Base-by-base conservation (phyloP, 2,113 vertebrate species). In the Melanostigma gelatinosum region DNA sequence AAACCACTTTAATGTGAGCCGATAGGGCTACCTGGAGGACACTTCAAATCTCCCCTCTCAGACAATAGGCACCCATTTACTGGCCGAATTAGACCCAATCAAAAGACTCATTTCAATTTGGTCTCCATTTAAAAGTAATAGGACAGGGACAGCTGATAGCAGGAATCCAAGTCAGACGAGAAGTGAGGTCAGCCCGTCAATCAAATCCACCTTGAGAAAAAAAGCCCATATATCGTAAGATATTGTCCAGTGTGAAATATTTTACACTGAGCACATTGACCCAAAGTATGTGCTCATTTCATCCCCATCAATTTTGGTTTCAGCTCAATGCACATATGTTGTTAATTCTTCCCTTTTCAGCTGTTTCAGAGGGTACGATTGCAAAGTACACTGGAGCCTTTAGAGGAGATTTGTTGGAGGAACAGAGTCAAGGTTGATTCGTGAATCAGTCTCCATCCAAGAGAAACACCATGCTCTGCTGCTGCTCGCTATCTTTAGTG, bases 371-470 rank as follows among this genome's bases (percentile, higher is more conserved):
- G 11, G 24, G 50, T 8, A 4, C 44, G 40, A 18, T 62, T 63
- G 62, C 73, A 87, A 80, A 77, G 61, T 57, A 57, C 12, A 50
- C 22, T 42, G 64, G 16, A 27, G 77, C 65, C 83, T 83, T 83
- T 50, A 64, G 65, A 77, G 57, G 46, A 79, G 81, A 75, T 79
- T 86, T 92, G 68, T 82, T 77, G 77, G 79, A 75, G 80, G 64
- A 88, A 73, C 76, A 46, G 64, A 82, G 79, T 88, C 85, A 90
- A 93, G 91, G 92, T 93, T 84, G 92, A 81, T 90, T 87, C 87
- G 87, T 91, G 78, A 93, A 93, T 92, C 88, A 79, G 76, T 73
- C 81, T 89, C 79, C 76, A 83, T 90, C 90, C 84, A 87, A 92
- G 77, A 87, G 87, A 92, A 93, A 85, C 88, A 93, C 82, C 79